Evolutionary conservation across 1,140 invertebrate species (phyloP).

Genomic region (Prorops nasuta): DNA sequence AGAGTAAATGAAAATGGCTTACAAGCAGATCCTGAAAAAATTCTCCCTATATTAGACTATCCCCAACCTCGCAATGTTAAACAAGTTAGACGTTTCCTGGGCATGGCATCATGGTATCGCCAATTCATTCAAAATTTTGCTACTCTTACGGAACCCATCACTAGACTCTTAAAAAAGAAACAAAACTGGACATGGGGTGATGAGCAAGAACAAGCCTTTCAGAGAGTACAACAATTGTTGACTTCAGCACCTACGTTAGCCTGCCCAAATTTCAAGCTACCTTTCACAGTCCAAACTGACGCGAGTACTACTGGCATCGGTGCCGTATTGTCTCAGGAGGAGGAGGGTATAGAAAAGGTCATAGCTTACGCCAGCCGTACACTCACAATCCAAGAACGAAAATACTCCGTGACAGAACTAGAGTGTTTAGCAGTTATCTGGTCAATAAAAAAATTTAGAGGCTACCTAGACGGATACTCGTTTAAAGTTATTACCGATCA

Average conservation of each 20-base stretch:
- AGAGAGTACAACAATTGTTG: neutral
- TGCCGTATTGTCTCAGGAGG: too few relatives aligned
- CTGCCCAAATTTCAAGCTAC: too few relatives aligned
- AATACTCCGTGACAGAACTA: too few relatives aligned
- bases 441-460: too few relatives aligned
- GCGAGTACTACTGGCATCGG: too few relatives aligned
- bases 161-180: neutral
- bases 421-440: too few relatives aligned
- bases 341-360: too few relatives aligned
- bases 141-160: neutral
- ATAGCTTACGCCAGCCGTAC: too few relatives aligned
- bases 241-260: too few relatives aligned
- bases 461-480: neutral
- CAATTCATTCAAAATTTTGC: neutral
- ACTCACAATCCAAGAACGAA: too few relatives aligned
- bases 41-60: neutral
- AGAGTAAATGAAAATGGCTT: neutral
- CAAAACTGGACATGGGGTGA: neutral
- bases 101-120: neutral
- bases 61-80: neutral
- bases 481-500: neutral
- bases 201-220: neutral
- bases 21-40: neutral
- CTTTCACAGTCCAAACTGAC: too few relatives aligned
- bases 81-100: too few relatives aligned